Evolutionary conservation across 2,888 invertebrate genomes (phyloP).

Genomic region (Eueremaeus valkanovi): DNA sequence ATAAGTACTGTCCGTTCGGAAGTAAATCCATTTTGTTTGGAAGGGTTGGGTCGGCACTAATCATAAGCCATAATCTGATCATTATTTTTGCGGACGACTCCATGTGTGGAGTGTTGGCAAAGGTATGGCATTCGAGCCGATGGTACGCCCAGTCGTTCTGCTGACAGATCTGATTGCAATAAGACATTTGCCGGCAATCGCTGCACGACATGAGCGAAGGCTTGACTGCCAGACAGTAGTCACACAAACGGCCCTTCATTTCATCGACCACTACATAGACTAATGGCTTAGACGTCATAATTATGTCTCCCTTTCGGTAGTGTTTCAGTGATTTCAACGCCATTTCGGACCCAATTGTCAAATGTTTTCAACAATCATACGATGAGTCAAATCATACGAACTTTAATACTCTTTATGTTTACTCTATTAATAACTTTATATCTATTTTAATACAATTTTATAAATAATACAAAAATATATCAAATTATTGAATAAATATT

Average conservation of each 20-base stretch:
- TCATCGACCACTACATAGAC: conserved; percentile 34
- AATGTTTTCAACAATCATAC: neutral
- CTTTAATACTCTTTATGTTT: no score
- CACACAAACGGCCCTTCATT: conserved; percentile 30
- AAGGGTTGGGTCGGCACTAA: neutral
- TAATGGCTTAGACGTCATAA: conserved; percentile 34
- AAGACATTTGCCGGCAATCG: neutral
- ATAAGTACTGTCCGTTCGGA: conserved; percentile 7
- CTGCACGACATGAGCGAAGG: conserved; percentile 8
- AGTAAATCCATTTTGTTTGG: neutral
- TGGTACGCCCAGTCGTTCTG: conserved; percentile 13
- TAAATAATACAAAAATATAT: no score
- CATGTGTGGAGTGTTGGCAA: neutral
- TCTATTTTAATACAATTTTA: no score
- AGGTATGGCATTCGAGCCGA: neutral
- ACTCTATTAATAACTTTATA: no score
- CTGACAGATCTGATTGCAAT: conserved; percentile 28
- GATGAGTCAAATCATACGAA: no score
- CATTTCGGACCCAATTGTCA: neutral
- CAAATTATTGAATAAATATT: no score
- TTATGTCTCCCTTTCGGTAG: conserved; percentile 30
- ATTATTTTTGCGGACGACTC: neutral
- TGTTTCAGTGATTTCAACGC: conserved; percentile 16
- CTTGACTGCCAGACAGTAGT: conserved; percentile 18
- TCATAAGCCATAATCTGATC: conserved; percentile 17